A percentile compares a stretch with the other conserved stretches of the same genome.
phyloP scores from a whole-genome alignment of 2,797 vertebrate species.

The Hoplostethus mediterraneus region DNA sequence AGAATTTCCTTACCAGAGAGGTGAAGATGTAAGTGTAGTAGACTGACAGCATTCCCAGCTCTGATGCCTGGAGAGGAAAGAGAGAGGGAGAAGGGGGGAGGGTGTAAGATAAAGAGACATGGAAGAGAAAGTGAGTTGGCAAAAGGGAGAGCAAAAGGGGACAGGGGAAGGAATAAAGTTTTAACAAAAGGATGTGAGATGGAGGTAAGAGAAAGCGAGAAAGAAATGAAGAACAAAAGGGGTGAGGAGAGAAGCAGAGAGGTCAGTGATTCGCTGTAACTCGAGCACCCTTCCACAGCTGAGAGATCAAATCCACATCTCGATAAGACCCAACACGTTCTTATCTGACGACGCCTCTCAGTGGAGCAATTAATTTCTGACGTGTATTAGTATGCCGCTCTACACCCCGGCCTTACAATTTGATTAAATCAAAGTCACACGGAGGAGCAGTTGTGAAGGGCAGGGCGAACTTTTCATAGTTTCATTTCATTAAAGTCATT shows the following conservation, averaged over 20 bases:
- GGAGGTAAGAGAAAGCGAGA: conserved; percentile 19
- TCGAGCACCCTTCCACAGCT: conserved; percentile 54
- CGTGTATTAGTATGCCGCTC: conserved; percentile 73
- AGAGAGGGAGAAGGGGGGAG: conserved; percentile 47
- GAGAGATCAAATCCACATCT: conserved; percentile 71
- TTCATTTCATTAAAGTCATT: conserved; percentile 65
- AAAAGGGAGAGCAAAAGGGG: background rate
- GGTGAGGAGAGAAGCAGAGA: conserved; percentile 68
- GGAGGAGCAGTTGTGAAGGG: conserved; percentile 74
- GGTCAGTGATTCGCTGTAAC: conserved; percentile 66
- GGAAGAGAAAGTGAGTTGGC: background rate
- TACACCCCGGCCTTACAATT: conserved; percentile 57
- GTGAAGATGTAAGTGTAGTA: conserved; percentile 99
- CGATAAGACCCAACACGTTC: conserved; percentile 69
- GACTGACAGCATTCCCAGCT: conserved; percentile 97
- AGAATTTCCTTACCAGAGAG: conserved; percentile 92
- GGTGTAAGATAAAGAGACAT: conserved; percentile 36
- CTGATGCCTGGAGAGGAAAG: conserved; percentile 90
- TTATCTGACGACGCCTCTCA: conserved; percentile 71
- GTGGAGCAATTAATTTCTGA: conserved; percentile 73
- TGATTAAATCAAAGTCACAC: conserved; percentile 80
- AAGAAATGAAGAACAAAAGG: conserved; percentile 16
- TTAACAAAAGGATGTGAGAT: conserved; percentile 39
- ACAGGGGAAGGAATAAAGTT: conserved; percentile 7
- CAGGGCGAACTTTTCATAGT: conserved; percentile 70